Base-by-base conservation (phyloP, 2,113 vertebrate genomes). In the Pseudorhombus dupliciocellatus region DNA sequence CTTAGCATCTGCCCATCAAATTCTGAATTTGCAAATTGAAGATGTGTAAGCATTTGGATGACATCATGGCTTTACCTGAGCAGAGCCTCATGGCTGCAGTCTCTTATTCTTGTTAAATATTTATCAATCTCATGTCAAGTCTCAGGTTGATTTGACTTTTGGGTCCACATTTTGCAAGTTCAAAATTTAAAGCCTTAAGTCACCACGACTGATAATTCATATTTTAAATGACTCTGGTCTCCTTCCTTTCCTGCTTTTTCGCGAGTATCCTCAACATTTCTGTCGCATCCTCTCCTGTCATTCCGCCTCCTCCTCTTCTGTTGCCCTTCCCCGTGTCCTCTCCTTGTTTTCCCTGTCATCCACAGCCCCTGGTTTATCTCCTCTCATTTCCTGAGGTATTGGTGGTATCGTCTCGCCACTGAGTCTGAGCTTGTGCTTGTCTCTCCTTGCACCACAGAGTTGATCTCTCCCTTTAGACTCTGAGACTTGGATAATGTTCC, bases 401-500 rank as follows among this genome's bases (percentile, higher is more conserved):
- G 63, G 70, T 68, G 75, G 70, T 87, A 86, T 83, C 44, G 40
- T 87, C 79, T 81, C 34, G 14, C 72, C 80, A 37, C 71, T 26
- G 16, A 61, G 71, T 63, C 70, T 79, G 66, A 70, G 61, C 70
- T 52, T 26, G 31, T 31, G 56, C 73, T 46, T 24, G 66, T 67
- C 66, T 86, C 63, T 30, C 26, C 61, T 56, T 73, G 64, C 66
- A 22, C 42, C 0, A 40, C 62, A 67, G 65, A 83, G 80, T 61
- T 70, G 66, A 88, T 87, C 79, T 84, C 81, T 86, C 89, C 83
- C 86, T 77, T 83, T 71, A 60, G 76, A 83, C 75, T 71, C 51
- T 61, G 42, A 70, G 62, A 72, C 83, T 77, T 66, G 75, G 81
- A 78, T 77, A 62, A 81, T 59, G 60, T 80, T 77, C 61, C 73